Base-by-base conservation (phyloP, 2,113 vertebrate genomes). In the Monarcha castaneiventris region DNA sequence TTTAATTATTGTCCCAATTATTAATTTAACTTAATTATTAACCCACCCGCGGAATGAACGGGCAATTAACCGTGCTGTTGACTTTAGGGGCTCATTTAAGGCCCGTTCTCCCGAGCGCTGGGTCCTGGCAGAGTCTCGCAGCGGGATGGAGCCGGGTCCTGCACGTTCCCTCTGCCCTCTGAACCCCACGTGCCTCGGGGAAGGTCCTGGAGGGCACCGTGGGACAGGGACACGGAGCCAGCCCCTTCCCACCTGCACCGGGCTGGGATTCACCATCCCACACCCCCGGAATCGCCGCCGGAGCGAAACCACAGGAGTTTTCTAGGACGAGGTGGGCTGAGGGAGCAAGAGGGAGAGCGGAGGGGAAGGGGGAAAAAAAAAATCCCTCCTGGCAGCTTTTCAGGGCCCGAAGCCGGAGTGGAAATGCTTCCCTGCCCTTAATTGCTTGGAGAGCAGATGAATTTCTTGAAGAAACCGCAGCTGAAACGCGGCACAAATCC, bases 1-100 rank as follows among this genome's bases (percentile, higher is more conserved):
- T 89, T 95, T 96, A 97, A 92, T 95, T 95, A 92, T 97, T 97
- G 68, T 75, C 94, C 29, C 96, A 87, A 94, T 95, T 96, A 93
- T 93, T 91, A 93, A 96, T 94, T 94, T 77, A 46, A 94, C 68
- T 95, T 96, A 95, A 95, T 96, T 46, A 96, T 96, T 96, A 96
- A 97, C 93, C 91, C 67, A 3, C 11, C 71, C 4, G 72, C 1
- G 81, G 78, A 13, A 43, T 8, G 84, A 90, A 83, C 1, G 78
- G 62, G 91, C 94, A 63, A 88, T 97, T 94, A 89, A 89, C 22
- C 9, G 10, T 0, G 55, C 71, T 33, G 62, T 9, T 62, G 87
- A 5, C 62, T 54, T 54, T 9, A 2, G 21, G 49, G 51, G 76
- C 68, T 90, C 32, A 6, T 87, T 84, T 18, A 7, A 48, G 67